Conservation (phyloP, 23 tunicate species). For the Aplidium turbinatum region DNA sequence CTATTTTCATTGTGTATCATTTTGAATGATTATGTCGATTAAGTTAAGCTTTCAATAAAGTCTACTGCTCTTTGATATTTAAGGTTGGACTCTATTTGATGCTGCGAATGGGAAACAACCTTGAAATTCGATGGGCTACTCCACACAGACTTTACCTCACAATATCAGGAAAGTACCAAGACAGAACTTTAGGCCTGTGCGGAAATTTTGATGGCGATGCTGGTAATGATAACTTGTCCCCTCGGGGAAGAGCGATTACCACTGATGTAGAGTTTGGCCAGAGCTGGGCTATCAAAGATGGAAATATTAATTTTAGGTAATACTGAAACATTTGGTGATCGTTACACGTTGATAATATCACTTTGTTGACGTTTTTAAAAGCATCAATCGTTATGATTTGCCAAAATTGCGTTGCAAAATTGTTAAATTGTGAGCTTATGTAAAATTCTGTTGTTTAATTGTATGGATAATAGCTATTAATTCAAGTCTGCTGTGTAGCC, state of each 20-base stretch:
- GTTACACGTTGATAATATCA: background rate
- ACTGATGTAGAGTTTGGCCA: slow-evolving; percentile 81
- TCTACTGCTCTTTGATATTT: no score
- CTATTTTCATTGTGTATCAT: no score
- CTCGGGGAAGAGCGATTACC: slow-evolving; percentile 36
- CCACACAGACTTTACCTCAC: slow-evolving; percentile 88
- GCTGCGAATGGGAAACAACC: slow-evolving; percentile 41
- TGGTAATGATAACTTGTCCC: slow-evolving; percentile 52
- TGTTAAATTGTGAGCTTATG: no score
- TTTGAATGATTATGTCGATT: no score
- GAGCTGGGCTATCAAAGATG: slow-evolving; percentile 72
- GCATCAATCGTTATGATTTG: background rate
- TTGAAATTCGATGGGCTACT: slow-evolving; percentile 86
- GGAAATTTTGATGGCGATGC: slow-evolving; percentile 81
- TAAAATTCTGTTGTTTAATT: no score
- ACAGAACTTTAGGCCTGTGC: slow-evolving; percentile 80
- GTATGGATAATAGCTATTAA: no score
- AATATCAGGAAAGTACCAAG: slow-evolving; percentile 65
- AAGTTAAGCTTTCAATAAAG: no score
- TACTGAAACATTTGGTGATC: background rate
- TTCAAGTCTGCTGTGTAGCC: no score
- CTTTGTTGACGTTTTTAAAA: background rate
- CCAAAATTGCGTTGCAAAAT: no score
- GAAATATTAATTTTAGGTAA: slow-evolving; percentile 66
- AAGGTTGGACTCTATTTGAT: slow-evolving; percentile 78